Base-by-base conservation (phyloP, 1,140 invertebrate genomes). In the Drosophila persimilis region DNA sequence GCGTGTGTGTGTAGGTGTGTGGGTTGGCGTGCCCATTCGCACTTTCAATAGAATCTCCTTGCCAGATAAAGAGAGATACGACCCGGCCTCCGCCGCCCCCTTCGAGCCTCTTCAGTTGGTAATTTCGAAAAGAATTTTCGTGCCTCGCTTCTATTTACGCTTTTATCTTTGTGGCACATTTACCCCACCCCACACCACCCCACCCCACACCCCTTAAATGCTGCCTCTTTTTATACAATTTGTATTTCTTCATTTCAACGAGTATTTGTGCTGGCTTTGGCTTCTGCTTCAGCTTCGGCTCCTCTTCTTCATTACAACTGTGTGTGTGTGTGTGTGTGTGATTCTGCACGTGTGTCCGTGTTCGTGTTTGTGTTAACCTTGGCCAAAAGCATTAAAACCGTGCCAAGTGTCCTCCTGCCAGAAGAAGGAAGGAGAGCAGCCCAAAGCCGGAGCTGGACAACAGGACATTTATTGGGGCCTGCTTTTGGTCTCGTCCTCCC, bases 101-200 rank as follows among this genome's bases (percentile, higher is more conserved):
- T 63, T 26, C 54, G 43, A 47, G 3, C 56, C 24, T 44, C 44
- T 11, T 46, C 35, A 71, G 69, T 56, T 61, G 69, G 62, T 71
- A 69, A 77, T 81, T 76, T 67, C 45, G 69, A 83, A 80, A 39
- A 39, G 35, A 71, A 77, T 81, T 77, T 86, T 86, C 81, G 81
- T 86, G 81, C 70, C 77, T 59, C 65, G 60, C 70, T 86, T 86
- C 83, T 86, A 86, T 86, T 88, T 88, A 86, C 77, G 81, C 81
- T 86, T 88, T 88, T 86, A 88, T 85, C 81, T 80, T 52, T 65
- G 55, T 80, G 76, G 60, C 75, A 62, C 79, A 73, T 72, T 77
- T 58, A 59, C 43, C 41, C 56, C 24, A 20, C 35, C 46, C 56
- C 24, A 59, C 43, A 31, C 56, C 24, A 20, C 35, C 46, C 56